Conservation (phyloP, 2,888 invertebrate species). For the Phyllotreta cruciferae region DNA sequence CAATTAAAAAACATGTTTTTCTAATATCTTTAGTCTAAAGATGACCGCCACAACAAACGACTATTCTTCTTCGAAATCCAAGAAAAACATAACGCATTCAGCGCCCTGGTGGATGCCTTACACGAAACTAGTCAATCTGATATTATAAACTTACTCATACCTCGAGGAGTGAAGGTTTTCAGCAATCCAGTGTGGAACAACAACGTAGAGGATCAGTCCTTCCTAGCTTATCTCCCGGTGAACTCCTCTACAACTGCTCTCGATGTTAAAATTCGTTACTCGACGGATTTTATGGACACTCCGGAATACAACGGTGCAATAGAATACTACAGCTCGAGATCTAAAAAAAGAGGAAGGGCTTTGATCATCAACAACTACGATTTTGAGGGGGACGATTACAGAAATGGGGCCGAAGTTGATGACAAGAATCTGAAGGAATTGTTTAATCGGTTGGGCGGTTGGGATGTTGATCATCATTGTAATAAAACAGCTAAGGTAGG, state of each 20-base stretch:
- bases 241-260: conserved; percentile 35
- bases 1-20: conserved; percentile 9
- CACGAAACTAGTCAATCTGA: conserved; percentile 38
- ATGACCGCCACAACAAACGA: conserved; percentile 45
- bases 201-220: neutral
- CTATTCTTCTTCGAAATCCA: conserved; percentile 44
- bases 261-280: conserved; percentile 39
- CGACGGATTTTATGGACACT: conserved; percentile 33
- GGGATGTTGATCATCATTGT: conserved; percentile 38
- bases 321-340: conserved; percentile 62
- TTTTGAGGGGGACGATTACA: conserved; percentile 60
- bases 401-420: conserved; percentile 68
- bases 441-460: conserved; percentile 65
- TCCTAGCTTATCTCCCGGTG: conserved; percentile 16
- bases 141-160: conserved; percentile 35
- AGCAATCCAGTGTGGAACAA: conserved; percentile 21
- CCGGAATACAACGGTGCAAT: conserved; percentile 43
- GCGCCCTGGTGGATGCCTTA: conserved; percentile 39
- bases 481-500: conserved; percentile 39
- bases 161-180: conserved; percentile 25
- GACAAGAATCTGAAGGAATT: conserved; percentile 65
- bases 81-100: conserved; percentile 43
- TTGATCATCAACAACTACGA: conserved; percentile 69
- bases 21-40: conserved; percentile 34
- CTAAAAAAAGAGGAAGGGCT: conserved; percentile 66